Base-by-base conservation (phyloP, 2,113 vertebrate species). In the Toxostoma redivivum region DNA sequence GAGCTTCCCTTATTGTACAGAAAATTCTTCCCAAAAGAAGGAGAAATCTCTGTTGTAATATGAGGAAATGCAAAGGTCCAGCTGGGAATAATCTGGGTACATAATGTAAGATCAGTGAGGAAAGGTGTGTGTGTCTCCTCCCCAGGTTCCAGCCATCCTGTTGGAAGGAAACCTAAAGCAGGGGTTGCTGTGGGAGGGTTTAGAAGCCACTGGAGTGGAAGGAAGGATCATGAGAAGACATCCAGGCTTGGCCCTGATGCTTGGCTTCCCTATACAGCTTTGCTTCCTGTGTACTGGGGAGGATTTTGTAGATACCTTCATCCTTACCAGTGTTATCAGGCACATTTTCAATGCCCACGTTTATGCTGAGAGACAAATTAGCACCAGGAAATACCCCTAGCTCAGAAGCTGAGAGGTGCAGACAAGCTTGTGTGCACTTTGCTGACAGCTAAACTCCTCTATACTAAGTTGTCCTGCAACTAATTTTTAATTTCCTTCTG, bases 111-210 rank as follows among this genome's bases (percentile, higher is more conserved):
- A 69, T 50, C 25, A 61, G 12, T 40, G 14, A 73, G 24, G 9
- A 81, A 77, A 93, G 3, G 2, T 53, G 13, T 60, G 7, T 13
- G 7, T 78, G 10, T 18, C n/a, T 54, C 14, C 6, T 51, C 15
- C 4, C 1, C 11, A 2, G 9, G n/a, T 40, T 28, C 56, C 19
- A 57, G 20, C 20, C 15, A 47, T 58, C 14, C 9, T 3, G 0
- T 28, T 60, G 25, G 70, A 66, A 90, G 24, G 19, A 82, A 86
- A 60, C 12, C 3, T 85, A 35, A 37, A 48, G 44, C 1, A 31
- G 23, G 28, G 30, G 7, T 30, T 83, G 7, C 48, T 67, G 30
- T 24, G 16, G 18, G 2, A 79, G 15, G 4, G 8, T 37, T 35
- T 57, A 33, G 27, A 13, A 67, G 27, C 21, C 30, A 8, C 14